Percentiles rank a stretch among this genome's conserved stretches.
Conservation (phyloP, 1,140 invertebrate species). For the Leptestheria dahalacensis region DNA sequence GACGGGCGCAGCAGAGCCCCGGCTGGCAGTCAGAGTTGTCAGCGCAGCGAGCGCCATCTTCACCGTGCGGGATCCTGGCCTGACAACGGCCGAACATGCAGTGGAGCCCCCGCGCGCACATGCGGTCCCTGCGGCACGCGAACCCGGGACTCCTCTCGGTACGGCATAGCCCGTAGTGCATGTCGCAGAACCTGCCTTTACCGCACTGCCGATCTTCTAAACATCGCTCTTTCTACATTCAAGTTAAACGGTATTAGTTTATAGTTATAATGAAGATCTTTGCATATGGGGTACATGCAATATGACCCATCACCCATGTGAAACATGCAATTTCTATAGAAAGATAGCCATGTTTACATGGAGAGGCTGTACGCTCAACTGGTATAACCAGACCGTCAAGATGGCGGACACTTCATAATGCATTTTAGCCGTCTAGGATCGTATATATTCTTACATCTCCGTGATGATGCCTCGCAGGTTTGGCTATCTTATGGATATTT, state of each 20-base stretch:
- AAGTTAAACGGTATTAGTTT: too few relatives aligned
- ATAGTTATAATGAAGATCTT: too few relatives aligned
- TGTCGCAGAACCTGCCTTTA: constrained; percentile 20
- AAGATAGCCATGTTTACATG: background rate
- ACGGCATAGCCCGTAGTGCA: constrained; percentile 22
- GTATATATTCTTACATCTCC: background rate
- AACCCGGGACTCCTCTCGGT: constrained; percentile 16
- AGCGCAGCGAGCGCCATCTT: constrained; percentile 21
- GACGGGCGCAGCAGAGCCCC: constrained; percentile 22
- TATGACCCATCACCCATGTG: too few relatives aligned
- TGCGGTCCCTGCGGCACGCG: constrained; percentile 20
- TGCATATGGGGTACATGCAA: too few relatives aligned
- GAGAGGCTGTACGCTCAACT: background rate
- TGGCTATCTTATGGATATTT: background rate
- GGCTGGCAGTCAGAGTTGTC: constrained; percentile 20
- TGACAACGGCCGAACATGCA: constrained; percentile 23
- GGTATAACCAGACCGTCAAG: too few relatives aligned
- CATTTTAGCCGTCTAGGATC: background rate
- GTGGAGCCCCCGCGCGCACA: constrained; percentile 20
- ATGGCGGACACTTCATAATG: too few relatives aligned
- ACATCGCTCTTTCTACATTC: background rate
- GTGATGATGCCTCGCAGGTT: background rate
- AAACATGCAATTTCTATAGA: background rate
- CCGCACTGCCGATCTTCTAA: constrained; percentile 8
- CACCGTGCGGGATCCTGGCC: constrained; percentile 15